Conservation (phyloP, 2,797 vertebrate genomes). For the Bovichtus diacanthus region DNA sequence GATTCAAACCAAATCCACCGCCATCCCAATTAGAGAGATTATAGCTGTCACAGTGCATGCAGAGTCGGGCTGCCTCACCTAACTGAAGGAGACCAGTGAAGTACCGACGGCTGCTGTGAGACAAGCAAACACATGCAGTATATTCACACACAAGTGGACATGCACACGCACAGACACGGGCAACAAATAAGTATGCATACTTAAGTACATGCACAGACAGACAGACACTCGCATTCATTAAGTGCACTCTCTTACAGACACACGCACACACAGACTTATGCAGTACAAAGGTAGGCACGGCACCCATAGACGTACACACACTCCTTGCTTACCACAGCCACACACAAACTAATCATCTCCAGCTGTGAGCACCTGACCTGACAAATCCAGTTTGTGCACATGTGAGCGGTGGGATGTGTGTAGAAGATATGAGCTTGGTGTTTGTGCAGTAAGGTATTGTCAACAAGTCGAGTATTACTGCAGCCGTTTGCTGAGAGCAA, state of each 20-base stretch:
- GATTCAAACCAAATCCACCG: slow-evolving; percentile 74
- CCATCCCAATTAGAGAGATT: slow-evolving; percentile 80
- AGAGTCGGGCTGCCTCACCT: slow-evolving; percentile 62
- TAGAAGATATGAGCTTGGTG: slow-evolving; percentile 55
- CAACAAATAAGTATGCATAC: slow-evolving; percentile 14
- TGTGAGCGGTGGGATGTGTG: slow-evolving; percentile 43
- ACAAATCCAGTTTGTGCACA: slow-evolving; percentile 53
- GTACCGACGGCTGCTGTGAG: slow-evolving; percentile 50
- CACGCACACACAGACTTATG: background rate
- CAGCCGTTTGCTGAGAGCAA: slow-evolving; percentile 59
- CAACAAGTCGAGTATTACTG: slow-evolving; percentile 66
- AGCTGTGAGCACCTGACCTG: slow-evolving; percentile 53
- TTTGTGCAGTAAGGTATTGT: slow-evolving; percentile 71
- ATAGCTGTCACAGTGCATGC: slow-evolving; percentile 67
- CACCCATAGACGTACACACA: slow-evolving; percentile 5
- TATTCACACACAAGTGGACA: background rate
- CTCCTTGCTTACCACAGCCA: slow-evolving; percentile 1
- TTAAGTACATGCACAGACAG: slow-evolving; percentile 6
- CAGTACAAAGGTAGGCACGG: background rate
- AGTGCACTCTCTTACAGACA: background rate
- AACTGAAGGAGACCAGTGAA: slow-evolving; percentile 75
- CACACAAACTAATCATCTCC: slow-evolving; percentile 23
- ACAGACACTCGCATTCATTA: background rate
- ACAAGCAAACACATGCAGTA: background rate
- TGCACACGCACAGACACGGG: slow-evolving; percentile 14